Conservation (phyloP, 2,113 vertebrate species). For the Carassius carassius region DNA sequence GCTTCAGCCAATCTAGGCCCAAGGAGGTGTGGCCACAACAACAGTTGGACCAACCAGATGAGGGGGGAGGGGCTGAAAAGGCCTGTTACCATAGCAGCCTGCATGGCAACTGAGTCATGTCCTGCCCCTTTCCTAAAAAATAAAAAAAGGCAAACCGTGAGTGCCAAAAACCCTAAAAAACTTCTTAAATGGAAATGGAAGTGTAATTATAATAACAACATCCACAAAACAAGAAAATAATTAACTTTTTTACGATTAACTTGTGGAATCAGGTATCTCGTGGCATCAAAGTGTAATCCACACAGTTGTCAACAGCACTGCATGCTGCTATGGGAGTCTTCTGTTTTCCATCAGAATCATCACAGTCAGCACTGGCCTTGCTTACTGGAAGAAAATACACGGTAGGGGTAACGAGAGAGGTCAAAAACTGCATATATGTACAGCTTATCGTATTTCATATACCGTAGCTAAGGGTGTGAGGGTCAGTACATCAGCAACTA, state of each 20-base stretch:
- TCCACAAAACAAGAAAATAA: slow-evolving; percentile 7
- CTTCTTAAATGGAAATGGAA: background rate
- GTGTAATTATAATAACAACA: background rate
- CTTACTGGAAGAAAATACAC: slow-evolving; percentile 2
- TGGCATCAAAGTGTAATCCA: slow-evolving; percentile 35
- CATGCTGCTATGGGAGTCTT: slow-evolving; percentile 32
- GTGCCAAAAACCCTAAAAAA: slow-evolving; percentile 56
- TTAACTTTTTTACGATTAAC: slow-evolving; percentile 21
- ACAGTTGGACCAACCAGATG: slow-evolving; percentile 73
- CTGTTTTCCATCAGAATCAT: slow-evolving; percentile 28
- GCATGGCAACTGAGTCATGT: slow-evolving; percentile 84
- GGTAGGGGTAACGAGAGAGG: background rate
- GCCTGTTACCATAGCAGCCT: slow-evolving; percentile 82
- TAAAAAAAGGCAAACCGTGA: slow-evolving; percentile 65
- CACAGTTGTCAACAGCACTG: slow-evolving; percentile 15
- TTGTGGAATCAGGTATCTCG: slow-evolving; percentile 34
- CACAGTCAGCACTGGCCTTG: slow-evolving; percentile 30
- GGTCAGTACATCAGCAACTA: slow-evolving; percentile 14
- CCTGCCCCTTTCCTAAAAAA: slow-evolving; percentile 73
- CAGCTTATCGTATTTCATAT: slow-evolving; percentile 37
- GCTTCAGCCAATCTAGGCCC: slow-evolving; percentile 76
- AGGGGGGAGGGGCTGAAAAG: slow-evolving; percentile 77
- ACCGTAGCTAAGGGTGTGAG: slow-evolving; percentile 15
- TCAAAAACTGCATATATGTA: slow-evolving; percentile 39
- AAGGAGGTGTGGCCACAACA: slow-evolving; percentile 75